Base-by-base conservation (phyloP, 2,113 vertebrate genomes). In the Nyctereutes procyonoides region DNA sequence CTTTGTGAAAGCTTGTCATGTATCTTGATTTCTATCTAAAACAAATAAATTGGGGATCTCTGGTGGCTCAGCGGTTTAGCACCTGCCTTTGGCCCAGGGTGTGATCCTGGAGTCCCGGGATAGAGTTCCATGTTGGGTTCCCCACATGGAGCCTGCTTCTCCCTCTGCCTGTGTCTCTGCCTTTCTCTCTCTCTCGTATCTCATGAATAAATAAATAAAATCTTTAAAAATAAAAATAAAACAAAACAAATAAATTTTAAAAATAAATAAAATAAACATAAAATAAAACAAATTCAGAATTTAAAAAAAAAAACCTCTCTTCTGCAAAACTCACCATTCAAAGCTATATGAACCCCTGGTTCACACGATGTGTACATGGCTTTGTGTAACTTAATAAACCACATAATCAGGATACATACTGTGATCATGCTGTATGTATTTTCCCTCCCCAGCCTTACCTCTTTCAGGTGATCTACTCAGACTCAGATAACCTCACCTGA, bases 1-100 rank as follows among this genome's bases (percentile, higher is more conserved):
- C 12, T 38, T 91, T 88, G 43, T 51, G 30, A 55, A 90, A 92
- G 69, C 74, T 32, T 88, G 51, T 9, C 14, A 13, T 65, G 11
- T 71, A 5, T 43, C 48, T 80, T 84, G 71, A 35, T 84, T 93
- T 88, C 56, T 88, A 69, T 38, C 84, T 67, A 53, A 91, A 97
- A 28, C 56, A 13, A 90, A 43, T 43, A 1, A 43, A 43, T 43
- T 43, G 43, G 43, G 43, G 43, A 43, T 43, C 43, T 43, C 43
- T 43, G 43, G 43, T 43, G 43, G 43, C 43, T 43, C 43, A 43
- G 43, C 43, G 43, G 43, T 43, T 43, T 43, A 43, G 43, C 43
- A 1, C 43, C 43, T 43, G 43, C 43, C 43, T 43, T 43, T 1
- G 43, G 43, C 43, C 43, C 43, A 43, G 43, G 43, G 43, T 43